These are phyloP conservation scores for Todus mexicanus DNA, from an alignment of 2,797 vertebrate genomes.

Conservation along the genomic window DNA sequence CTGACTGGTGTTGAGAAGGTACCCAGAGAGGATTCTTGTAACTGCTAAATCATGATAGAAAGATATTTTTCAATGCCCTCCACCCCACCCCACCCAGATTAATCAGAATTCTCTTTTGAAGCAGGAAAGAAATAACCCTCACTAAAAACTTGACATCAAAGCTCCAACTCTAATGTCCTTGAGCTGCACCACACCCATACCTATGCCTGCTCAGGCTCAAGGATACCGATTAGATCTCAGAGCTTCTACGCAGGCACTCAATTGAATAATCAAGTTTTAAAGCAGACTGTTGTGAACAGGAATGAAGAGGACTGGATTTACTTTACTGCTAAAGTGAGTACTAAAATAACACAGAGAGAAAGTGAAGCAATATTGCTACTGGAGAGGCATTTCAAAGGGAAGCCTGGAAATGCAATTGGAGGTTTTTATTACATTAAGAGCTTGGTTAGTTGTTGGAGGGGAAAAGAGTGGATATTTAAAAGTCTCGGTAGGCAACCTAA, in stretches of 20 bases:
- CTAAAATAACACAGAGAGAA: not conserved
- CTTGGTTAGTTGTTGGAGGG: not conserved
- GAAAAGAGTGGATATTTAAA: not conserved
- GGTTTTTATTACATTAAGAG: not conserved
- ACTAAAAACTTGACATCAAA: not conserved
- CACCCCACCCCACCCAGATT: not conserved
- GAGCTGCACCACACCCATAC: not conserved
- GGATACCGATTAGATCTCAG: not conserved
- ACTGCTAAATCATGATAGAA: not conserved
- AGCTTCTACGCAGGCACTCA: not conserved
- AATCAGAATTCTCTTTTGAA: not conserved
- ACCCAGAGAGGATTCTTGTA: not conserved
- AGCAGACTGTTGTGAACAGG: not conserved
- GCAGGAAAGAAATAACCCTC: not conserved
- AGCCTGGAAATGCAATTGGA: not conserved
- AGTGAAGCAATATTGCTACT: not conserved
- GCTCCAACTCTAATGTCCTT: not conserved
- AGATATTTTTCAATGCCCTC: not conserved
- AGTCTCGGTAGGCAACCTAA: not conserved
- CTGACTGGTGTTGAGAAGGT: not conserved
- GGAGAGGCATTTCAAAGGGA: not conserved
- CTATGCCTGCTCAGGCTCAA: not conserved
- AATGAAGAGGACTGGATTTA: not conserved
- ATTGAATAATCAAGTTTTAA: slow-evolving; percentile 10
- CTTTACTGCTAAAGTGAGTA: not conserved